phyloP scores from a whole-genome alignment of 1,140 invertebrate genomes.

The Brachionus rotundiformis region DNA sequence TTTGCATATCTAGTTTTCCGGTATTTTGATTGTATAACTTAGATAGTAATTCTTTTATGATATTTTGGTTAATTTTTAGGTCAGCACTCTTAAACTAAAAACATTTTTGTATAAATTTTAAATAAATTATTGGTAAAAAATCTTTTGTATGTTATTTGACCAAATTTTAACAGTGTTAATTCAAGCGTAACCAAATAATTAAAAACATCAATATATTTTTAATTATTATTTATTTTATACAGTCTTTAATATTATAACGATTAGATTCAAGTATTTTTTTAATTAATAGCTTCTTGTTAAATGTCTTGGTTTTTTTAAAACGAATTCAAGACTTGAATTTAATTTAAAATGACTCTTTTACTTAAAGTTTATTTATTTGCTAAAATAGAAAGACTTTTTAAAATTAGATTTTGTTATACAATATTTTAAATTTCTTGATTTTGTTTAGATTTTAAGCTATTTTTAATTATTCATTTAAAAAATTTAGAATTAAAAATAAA shows the following conservation, averaged over 20 bases:
- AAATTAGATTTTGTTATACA: background rate
- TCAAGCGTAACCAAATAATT: background rate
- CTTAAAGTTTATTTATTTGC: background rate
- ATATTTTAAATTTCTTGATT: background rate
- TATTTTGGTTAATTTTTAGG: background rate
- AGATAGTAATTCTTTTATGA: background rate
- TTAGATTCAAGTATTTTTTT: background rate
- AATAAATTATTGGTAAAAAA: background rate
- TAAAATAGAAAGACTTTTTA: background rate
- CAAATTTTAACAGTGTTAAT: background rate
- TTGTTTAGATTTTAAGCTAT: background rate
- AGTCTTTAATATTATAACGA: background rate
- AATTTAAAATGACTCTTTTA: background rate
- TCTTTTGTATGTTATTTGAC: background rate
- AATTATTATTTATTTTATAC: background rate
- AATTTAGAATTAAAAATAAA: too few species aligned
- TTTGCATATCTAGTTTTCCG: background rate
- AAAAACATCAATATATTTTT: background rate
- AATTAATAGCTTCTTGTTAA: background rate
- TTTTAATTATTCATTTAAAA: background rate
- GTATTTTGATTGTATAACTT: conserved; percentile 3
- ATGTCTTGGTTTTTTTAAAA: too few species aligned
- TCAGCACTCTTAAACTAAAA: background rate
- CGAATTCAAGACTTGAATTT: background rate
- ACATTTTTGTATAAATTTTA: background rate